Evolutionary conservation across 1,140 invertebrate genomes (phyloP).

Genomic region (Heliconius hermathena): DNA sequence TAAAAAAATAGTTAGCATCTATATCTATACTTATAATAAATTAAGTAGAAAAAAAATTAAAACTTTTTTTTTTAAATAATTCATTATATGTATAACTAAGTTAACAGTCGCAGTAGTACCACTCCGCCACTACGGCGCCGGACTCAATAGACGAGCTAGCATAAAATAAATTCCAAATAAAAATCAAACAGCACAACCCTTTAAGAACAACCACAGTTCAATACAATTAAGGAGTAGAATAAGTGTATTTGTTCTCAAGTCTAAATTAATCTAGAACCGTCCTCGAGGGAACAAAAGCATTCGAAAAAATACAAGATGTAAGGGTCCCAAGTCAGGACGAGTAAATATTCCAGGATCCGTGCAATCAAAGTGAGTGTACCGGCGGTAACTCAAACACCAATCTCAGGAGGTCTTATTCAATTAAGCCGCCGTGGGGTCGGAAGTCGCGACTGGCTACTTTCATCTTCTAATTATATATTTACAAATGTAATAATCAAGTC

Average conservation of each 20-base stretch:
- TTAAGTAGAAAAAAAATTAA: too few relatives aligned
- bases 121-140: too few relatives aligned
- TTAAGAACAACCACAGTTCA: background rate
- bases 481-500: slow-evolving; percentile 11
- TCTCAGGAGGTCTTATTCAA: slow-evolving; percentile 47
- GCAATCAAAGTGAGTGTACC: slow-evolving; percentile 47
- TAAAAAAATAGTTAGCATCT: too few relatives aligned
- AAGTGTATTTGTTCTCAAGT: slow-evolving; percentile 11
- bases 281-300: slow-evolving; percentile 36
- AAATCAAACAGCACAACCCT: background rate
- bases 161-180: background rate
- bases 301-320: slow-evolving; percentile 40
- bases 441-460: slow-evolving; percentile 37
- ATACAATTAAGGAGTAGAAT: background rate
- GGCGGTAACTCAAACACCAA: slow-evolving; percentile 50
- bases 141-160: too few relatives aligned
- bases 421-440: slow-evolving; percentile 42
- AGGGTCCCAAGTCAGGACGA: slow-evolving; percentile 32
- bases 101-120: too few relatives aligned
- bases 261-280: background rate
- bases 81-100: too few relatives aligned
- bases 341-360: slow-evolving; percentile 40
- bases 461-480: slow-evolving; percentile 31
- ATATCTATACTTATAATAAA: too few relatives aligned
- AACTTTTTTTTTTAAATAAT: too few relatives aligned